Evolutionary conservation across 2,797 vertebrate genomes (phyloP).

Genomic region (Myiotriccus ornatus): DNA sequence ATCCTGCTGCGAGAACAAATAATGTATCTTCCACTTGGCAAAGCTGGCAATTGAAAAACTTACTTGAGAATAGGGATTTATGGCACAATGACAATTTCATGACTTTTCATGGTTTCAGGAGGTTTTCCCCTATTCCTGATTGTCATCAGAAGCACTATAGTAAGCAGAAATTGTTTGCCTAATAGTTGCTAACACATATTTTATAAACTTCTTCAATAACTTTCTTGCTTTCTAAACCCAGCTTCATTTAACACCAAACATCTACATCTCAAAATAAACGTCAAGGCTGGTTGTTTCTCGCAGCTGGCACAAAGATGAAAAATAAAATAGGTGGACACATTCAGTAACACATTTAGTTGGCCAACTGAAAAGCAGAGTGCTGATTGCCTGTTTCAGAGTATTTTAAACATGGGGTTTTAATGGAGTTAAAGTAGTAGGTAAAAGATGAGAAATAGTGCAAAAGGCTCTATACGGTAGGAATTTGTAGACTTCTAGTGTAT

Average conservation of each 20-base stretch:
- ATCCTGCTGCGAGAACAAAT: background rate
- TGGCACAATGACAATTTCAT: background rate
- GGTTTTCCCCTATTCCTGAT: background rate
- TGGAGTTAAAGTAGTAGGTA: background rate
- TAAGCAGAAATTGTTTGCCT: background rate
- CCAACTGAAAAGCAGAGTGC: background rate
- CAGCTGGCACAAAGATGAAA: background rate
- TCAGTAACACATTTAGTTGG: background rate
- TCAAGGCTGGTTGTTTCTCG: background rate
- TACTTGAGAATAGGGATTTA: background rate
- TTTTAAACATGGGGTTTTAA: background rate
- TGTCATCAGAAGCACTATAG: background rate
- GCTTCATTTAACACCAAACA: background rate
- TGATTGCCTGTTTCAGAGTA: background rate
- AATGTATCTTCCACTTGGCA: background rate
- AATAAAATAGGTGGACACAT: background rate
- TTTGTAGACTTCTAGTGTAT: background rate
- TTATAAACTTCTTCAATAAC: background rate
- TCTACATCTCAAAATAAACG: background rate
- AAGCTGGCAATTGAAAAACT: background rate
- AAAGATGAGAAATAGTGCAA: background rate
- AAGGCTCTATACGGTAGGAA: background rate
- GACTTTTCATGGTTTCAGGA: background rate
- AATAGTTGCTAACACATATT: background rate
- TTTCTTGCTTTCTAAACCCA: background rate